Conservation (phyloP, 2,888 invertebrate genomes). For the Pristionchus mayeri region DNA sequence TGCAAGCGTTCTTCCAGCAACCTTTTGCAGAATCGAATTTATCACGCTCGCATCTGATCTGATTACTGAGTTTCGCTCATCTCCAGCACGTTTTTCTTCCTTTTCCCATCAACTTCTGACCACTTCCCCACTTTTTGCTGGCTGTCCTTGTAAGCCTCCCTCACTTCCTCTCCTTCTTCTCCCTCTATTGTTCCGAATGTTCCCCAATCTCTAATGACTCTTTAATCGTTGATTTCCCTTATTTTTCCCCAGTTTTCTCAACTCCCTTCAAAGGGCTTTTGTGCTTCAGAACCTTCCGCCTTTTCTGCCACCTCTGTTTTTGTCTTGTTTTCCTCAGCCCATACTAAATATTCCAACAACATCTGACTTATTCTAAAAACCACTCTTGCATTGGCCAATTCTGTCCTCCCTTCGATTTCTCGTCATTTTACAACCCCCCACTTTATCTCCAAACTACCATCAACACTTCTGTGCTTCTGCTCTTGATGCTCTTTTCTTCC, state of each 20-base stretch:
- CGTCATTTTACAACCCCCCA: slow-evolving; percentile 15
- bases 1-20: too few species aligned
- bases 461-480: not conserved
- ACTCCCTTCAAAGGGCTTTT: too few species aligned
- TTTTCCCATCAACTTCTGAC: not conserved
- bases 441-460: slow-evolving; percentile 33
- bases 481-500: not conserved
- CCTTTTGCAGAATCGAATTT: not conserved
- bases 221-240: too few species aligned
- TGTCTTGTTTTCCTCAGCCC: too few species aligned
- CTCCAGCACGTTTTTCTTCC: not conserved
- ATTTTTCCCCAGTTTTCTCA: too few species aligned
- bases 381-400: not conserved
- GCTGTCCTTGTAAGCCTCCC: not conserved
- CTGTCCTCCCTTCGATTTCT: not conserved
- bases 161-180: not conserved
- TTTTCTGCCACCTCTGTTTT: too few species aligned
- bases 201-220: not conserved
- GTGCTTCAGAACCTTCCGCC: too few species aligned
- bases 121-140: not conserved
- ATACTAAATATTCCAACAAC: too few species aligned
- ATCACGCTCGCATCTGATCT: not conserved
- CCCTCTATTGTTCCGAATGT: not conserved
- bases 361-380: too few species aligned
- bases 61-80: not conserved